Conservation (phyloP, 2,113 vertebrate species). For the Danionella cerebrum region DNA sequence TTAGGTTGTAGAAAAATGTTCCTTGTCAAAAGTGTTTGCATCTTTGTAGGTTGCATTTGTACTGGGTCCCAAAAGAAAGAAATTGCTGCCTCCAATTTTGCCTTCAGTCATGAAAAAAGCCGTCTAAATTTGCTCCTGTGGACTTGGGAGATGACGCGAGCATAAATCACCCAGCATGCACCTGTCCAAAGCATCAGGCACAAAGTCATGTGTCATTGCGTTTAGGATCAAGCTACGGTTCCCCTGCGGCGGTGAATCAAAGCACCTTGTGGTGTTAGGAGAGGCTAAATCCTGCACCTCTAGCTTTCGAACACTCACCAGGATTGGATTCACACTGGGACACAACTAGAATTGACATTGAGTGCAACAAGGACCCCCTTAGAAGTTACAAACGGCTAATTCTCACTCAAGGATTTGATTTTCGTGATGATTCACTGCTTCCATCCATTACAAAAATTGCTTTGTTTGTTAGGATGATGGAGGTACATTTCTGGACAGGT, state of each 20-base stretch:
- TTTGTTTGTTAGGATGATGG: too few species aligned
- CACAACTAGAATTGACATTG: too few species aligned
- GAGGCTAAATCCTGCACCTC: not conserved
- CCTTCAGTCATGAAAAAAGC: constrained; percentile 64
- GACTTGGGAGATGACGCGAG: constrained; percentile 51
- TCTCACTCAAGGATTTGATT: not conserved
- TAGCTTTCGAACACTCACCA: not conserved
- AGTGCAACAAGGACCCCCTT: too few species aligned
- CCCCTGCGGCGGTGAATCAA: constrained; percentile 58
- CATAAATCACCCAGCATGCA: constrained; percentile 72
- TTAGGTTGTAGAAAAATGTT: constrained; percentile 36
- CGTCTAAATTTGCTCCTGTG: constrained; percentile 68
- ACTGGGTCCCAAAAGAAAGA: constrained; percentile 60
- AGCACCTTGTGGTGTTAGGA: constrained; percentile 46
- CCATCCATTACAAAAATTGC: too few species aligned
- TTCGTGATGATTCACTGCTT: too few species aligned
- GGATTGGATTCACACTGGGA: not conserved
- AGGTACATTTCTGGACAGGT: too few species aligned
- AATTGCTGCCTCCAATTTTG: constrained; percentile 61
- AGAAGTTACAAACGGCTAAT: too few species aligned
- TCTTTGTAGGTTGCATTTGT: constrained; percentile 63
- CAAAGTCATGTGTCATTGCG: constrained; percentile 63
- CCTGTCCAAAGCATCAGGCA: constrained; percentile 63
- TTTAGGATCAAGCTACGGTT: constrained; percentile 57
- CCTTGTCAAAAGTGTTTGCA: constrained; percentile 60